Conservation (phyloP, 2,797 vertebrate genomes). For the Catamblyrhynchus diadema region DNA sequence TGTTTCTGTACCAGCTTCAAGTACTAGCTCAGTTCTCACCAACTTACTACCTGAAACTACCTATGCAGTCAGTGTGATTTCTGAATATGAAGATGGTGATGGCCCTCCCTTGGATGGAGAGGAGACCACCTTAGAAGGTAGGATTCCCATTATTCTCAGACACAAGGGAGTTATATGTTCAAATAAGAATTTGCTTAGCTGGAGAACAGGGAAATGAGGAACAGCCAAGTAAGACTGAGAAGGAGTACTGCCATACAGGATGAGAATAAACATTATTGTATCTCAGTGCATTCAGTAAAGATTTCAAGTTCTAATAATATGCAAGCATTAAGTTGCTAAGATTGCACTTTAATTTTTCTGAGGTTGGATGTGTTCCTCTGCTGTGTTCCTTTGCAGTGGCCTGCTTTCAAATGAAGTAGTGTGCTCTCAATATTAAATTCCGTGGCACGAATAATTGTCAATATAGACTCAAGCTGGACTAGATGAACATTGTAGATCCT, state of each 20-base stretch:
- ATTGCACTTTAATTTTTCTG: background rate
- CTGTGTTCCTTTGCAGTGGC: background rate
- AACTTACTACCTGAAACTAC: conserved; percentile 87
- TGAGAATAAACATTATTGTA: background rate
- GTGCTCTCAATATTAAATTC: background rate
- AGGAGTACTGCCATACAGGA: background rate
- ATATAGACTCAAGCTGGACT: background rate
- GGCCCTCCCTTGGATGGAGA: conserved; percentile 83
- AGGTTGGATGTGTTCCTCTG: background rate
- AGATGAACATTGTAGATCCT: background rate
- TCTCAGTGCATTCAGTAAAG: background rate
- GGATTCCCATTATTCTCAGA: background rate
- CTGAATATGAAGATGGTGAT: conserved; percentile 87
- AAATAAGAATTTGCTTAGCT: background rate
- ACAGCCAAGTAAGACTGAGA: background rate
- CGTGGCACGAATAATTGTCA: background rate
- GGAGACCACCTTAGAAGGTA: conserved; percentile 90
- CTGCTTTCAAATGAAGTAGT: background rate
- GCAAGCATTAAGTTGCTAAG: background rate
- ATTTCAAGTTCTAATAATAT: background rate
- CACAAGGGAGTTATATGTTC: background rate
- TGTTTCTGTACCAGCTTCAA: conserved; percentile 84
- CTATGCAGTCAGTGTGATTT: conserved; percentile 85
- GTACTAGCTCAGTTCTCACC: conserved; percentile 78
- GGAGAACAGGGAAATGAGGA: background rate